Evolutionary conservation across 2,888 invertebrate species (phyloP).

Genomic region (Plagiodera versicolora): DNA sequence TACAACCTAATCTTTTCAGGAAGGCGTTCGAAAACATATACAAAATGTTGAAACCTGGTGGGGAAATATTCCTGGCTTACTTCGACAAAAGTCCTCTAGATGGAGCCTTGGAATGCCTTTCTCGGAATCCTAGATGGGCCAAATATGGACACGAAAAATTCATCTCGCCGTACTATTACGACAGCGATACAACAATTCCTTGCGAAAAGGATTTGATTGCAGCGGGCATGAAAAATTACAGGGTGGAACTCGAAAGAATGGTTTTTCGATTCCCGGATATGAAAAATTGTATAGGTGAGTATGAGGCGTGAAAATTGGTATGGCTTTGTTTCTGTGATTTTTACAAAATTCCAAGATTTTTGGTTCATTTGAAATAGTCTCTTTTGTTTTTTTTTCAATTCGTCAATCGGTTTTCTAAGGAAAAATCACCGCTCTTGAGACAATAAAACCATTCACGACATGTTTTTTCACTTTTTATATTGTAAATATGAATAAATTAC

Average conservation of each 20-base stretch:
- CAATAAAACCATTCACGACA: too few species aligned
- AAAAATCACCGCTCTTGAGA: too few species aligned
- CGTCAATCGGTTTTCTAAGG: too few species aligned
- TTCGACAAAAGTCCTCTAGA: background rate
- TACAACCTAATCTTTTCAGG: background rate
- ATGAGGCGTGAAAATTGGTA: background rate
- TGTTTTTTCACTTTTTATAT: too few species aligned
- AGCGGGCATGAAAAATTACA: background rate
- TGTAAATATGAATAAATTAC: too few species aligned
- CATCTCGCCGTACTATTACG: constrained; percentile 4
- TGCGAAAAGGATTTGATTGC: background rate
- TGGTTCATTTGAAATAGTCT: too few species aligned
- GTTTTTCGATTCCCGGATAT: background rate
- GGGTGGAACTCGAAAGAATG: background rate
- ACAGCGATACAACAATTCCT: background rate
- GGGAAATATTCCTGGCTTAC: background rate
- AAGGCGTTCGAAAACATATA: constrained; percentile 2
- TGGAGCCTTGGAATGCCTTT: background rate
- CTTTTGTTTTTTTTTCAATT: too few species aligned
- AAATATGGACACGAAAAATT: background rate
- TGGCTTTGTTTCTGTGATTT: too few species aligned
- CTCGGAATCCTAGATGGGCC: constrained; percentile 1
- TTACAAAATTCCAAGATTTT: too few species aligned
- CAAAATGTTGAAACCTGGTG: constrained; percentile 2
- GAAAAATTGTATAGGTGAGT: background rate